phyloP scores from a whole-genome alignment of 2,888 invertebrate genomes.

The Zygaena filipendulae region DNA sequence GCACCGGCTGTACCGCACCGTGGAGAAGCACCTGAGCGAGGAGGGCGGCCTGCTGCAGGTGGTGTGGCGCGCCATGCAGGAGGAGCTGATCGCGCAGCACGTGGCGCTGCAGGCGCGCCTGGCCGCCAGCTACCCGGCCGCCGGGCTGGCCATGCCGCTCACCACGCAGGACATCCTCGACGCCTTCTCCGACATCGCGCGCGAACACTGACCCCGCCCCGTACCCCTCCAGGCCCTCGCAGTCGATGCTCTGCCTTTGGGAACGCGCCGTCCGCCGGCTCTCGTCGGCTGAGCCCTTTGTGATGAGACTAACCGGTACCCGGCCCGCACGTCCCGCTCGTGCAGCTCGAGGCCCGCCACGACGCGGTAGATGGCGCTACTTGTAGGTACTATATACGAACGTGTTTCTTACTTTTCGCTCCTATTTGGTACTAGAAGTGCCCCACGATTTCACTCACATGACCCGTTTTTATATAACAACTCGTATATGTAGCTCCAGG shows the following conservation, averaged over 20 bases:
- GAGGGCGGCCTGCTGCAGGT: conserved; percentile 95
- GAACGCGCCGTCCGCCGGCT: too few species aligned
- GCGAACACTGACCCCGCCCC: conserved; percentile 79
- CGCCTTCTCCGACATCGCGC: conserved; percentile 98
- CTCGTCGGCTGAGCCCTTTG: conserved; percentile 7
- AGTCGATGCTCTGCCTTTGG: not conserved
- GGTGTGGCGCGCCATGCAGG: conserved; percentile 99
- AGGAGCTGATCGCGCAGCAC: conserved; percentile 97
- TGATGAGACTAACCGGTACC: too few species aligned
- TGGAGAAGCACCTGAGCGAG: conserved; percentile 97
- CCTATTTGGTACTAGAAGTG: too few species aligned
- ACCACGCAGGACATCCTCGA: conserved; percentile 94
- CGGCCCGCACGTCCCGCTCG: too few species aligned
- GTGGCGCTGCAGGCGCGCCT: conserved; percentile 87
- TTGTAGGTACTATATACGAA: too few species aligned
- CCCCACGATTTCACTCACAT: too few species aligned
- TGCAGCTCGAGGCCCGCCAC: too few species aligned
- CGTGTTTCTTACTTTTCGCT: too few species aligned
- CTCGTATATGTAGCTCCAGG: too few species aligned
- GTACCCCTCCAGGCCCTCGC: not conserved
- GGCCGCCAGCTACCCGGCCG: conserved; percentile 95
- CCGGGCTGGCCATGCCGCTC: conserved; percentile 94
- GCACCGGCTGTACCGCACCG: conserved; percentile 93
- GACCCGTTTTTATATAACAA: too few species aligned
- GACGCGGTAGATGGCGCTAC: too few species aligned